Base-by-base conservation (phyloP, 2,797 vertebrate species). In the Neoniphon sammara region DNA sequence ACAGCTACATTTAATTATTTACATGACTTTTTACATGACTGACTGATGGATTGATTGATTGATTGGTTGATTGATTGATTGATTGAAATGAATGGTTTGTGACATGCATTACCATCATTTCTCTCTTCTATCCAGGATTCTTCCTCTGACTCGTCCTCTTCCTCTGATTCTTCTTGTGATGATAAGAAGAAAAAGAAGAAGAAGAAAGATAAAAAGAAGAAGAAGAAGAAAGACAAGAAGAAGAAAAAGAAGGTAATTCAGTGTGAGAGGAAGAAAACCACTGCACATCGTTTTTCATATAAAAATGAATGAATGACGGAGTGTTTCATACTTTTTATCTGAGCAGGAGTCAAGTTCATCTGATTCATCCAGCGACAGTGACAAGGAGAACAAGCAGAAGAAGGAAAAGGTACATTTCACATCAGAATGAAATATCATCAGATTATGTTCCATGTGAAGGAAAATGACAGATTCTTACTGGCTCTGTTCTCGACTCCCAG, bases 181-280 rank as follows among this genome's bases (percentile, higher is more conserved):
- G 81, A 85, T 0, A 70, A 87, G 2, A 87, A 86, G 14, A 80
- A 86, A 34, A 86, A 83, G 30, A 78, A 84, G 46, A 82, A 89
- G 21, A 73, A 85, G 0, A 79, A 89, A 39, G 60, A 86, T 0
- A 81, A 88, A 39, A 80, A 86, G 15, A 85, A 87, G 20, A 83
- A 91, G 25, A 88, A 89, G 54, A 88, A 87, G 55, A 86, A 82
- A 58, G 56, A 85, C 25, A 85, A 88, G 9, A 86, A 89, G 52
- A 72, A 83, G 36, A 87, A 87, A 20, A 87, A 87, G 68, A 89
- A 85, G 86, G 88, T 90, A 67, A 61, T 17, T 5, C 2, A 14
- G 5, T 15, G 1, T 6, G 0, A 0, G 1, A 18, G 57, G 4
- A 44, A 0, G 1, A 66, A 21, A 18, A 31, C 10, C 0, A 12